phyloP scores from a whole-genome alignment of 2,888 invertebrate species.

The Cloeon dipterum region DNA sequence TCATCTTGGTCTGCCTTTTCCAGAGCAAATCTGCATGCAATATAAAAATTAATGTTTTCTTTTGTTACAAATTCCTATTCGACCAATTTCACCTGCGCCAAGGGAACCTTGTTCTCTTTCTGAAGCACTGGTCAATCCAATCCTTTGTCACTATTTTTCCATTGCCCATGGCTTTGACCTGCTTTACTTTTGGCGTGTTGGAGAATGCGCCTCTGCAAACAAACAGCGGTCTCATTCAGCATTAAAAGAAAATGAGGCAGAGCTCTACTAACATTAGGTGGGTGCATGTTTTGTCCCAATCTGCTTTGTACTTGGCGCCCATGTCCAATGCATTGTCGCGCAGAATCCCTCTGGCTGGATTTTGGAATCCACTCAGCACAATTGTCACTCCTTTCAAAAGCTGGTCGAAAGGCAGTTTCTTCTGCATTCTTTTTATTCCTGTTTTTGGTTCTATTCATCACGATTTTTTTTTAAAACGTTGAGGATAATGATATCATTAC shows the following conservation, averaged over 20 bases:
- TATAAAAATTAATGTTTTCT: conserved; percentile 9
- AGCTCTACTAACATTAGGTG: conserved; percentile 51
- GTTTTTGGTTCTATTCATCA: too few species aligned
- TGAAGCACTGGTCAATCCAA: conserved; percentile 50
- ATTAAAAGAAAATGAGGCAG: conserved; percentile 1
- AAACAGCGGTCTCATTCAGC: conserved; percentile 4
- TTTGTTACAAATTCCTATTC: not conserved
- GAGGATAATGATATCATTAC: too few species aligned
- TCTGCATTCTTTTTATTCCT: too few species aligned
- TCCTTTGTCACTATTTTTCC: conserved; percentile 39
- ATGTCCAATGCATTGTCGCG: conserved; percentile 43
- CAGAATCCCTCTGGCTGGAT: conserved; percentile 47
- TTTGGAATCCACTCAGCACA: conserved; percentile 70
- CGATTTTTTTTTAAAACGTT: too few species aligned
- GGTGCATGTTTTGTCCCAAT: conserved; percentile 54
- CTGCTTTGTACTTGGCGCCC: conserved; percentile 54
- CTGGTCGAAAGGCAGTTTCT: conserved; percentile 31
- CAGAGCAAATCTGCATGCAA: conserved; percentile 32
- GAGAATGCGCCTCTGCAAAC: conserved; percentile 59
- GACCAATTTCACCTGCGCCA: conserved; percentile 24
- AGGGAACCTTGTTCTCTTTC: conserved; percentile 32
- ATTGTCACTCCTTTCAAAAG: conserved; percentile 43
- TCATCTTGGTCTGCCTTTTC: conserved; percentile 21
- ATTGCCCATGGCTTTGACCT: conserved; percentile 29
- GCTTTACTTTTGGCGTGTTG: conserved; percentile 68